These are phyloP conservation scores for Tiliacea aurago DNA, from an alignment of 2,888 invertebrate species.

Conservation along the genomic window DNA sequence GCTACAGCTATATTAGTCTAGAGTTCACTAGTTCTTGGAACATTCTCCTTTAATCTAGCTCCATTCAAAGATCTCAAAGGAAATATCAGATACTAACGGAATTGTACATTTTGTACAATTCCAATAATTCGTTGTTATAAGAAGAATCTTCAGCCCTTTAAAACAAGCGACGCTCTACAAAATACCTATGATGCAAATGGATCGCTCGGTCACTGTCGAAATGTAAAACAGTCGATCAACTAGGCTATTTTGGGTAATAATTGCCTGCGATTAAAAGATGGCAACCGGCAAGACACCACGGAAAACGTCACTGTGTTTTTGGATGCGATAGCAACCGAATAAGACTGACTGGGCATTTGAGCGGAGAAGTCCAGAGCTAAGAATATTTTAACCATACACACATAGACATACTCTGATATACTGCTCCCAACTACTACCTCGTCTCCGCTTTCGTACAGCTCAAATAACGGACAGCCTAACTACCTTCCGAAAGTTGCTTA, in stretches of 20 bases:
- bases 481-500: not conserved
- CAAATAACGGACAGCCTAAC: not conserved
- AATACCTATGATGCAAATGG: conserved; percentile 38
- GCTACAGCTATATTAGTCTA: not conserved
- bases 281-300: not conserved
- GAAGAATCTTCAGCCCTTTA: conserved; percentile 11
- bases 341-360: not conserved
- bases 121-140: conserved; percentile 3
- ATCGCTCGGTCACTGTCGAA: not conserved
- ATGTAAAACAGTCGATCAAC: conserved; percentile 6
- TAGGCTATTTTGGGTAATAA: not conserved
- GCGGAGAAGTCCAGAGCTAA: not conserved
- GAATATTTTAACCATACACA: too few relatives aligned
- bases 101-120: not conserved
- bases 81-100: too few relatives aligned
- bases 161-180: not conserved
- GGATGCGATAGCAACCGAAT: not conserved
- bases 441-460: not conserved
- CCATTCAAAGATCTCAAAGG: not conserved
- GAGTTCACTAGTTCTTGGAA: not conserved
- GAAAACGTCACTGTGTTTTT: not conserved
- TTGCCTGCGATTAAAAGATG: not conserved
- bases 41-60: not conserved
- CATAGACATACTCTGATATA: too few relatives aligned
- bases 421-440: not conserved